phyloP scores from a whole-genome alignment of 1,140 invertebrate genomes.

The Oedothorax gibbosus region DNA sequence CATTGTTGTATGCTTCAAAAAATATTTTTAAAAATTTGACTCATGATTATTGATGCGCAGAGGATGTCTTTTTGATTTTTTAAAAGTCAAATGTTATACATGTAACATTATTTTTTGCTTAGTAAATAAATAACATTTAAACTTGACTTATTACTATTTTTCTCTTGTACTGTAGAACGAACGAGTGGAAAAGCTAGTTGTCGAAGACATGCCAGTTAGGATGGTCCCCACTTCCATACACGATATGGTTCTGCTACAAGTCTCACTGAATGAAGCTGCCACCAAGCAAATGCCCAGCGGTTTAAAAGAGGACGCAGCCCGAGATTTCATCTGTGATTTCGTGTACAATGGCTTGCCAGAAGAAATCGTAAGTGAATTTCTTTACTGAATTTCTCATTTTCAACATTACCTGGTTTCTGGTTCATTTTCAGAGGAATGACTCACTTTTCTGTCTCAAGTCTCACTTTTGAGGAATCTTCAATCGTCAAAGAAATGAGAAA shows the following conservation, averaged over 20 bases:
- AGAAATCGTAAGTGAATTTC: not conserved
- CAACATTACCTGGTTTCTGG: no score
- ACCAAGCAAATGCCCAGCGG: not conserved
- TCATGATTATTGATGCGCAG: no score
- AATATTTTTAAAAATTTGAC: no score
- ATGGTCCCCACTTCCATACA: not conserved
- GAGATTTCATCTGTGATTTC: not conserved
- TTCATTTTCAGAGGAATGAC: no score
- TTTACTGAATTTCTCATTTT: no score
- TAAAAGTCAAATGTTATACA: not conserved
- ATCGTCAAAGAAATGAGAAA: no score
- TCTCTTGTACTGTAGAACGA: not conserved
- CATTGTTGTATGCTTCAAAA: no score
- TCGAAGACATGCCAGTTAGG: conserved; percentile 10
- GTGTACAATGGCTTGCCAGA: not conserved
- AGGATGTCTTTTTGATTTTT: not conserved
- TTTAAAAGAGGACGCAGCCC: not conserved
- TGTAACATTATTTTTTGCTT: not conserved
- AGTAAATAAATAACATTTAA: not conserved
- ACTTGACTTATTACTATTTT: no score
- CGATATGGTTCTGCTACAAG: not conserved
- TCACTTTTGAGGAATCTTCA: no score
- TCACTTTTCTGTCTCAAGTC: no score
- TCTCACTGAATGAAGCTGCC: not conserved
- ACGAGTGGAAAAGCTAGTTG: not conserved